Evolutionary conservation across 2,888 invertebrate species (phyloP), one percentile per base, ranked within the genome.

Genomic region (Alcis repandata): DNA sequence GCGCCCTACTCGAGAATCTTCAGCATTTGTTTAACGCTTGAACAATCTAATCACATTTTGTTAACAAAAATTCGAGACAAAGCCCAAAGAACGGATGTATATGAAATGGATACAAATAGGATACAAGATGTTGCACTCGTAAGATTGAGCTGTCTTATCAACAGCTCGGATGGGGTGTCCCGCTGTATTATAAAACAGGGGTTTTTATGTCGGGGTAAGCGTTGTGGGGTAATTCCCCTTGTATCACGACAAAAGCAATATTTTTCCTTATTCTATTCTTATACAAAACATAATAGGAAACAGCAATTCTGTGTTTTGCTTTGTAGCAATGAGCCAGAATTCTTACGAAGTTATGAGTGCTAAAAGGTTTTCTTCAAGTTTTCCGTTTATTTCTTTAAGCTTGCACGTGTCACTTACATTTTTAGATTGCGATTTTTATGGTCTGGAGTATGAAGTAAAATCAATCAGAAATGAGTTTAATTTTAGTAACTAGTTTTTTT

Each of bases 131-230:
- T 54, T 54, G 54, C 43, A 43, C 17, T 43, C 32, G 56, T 40
- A 51, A 51, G 36, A 57, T 62, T 49, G 15, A 56, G 43, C 43
- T 45, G 43, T 51, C 43, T 59, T 64, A 59, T 59, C 59, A 64
- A 56, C 52, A 46, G 32, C 41, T 41, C 41, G 17, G 51, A 49
- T 59, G 53, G 48, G 52, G 53, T 54, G 48, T 49, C 54, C 33
- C 43, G n/a, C 54, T 52, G 65, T 60, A 52, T 60, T 61, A 56
- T 66, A 66, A 66, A 66, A 60, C 60, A 66, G 65, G 65, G 65
- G 46, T 54, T 65, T 58, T 61, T 61, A 61, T 66, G 60, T 58
- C 41, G 38, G 65, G 65, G 65, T 61, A 41, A 59, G 49, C 43
- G 15, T 56, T 52, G 54, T 56, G 60, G 64, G 64, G 65, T 45